A percentile compares a stretch with the other conserved stretches of the same genome.
phyloP scores from a whole-genome alignment of 2,797 vertebrate genomes.

The Phaenicophaeus curvirostris region DNA sequence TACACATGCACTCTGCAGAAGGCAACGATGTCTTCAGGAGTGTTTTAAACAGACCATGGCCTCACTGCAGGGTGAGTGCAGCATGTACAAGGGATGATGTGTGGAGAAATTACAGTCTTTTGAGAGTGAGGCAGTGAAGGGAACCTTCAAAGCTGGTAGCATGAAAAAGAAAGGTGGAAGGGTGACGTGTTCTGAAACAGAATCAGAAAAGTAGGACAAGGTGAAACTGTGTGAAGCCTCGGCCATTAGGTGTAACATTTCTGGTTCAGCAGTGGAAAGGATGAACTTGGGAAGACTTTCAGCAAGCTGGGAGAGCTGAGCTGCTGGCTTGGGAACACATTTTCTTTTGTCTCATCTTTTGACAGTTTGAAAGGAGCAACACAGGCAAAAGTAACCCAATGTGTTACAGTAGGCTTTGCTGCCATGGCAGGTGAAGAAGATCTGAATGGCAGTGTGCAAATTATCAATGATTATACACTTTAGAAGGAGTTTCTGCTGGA shows the following conservation, averaged over 20 bases:
- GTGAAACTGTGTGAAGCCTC: background rate
- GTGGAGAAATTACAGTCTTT: background rate
- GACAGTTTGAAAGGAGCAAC: background rate
- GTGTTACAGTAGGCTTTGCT: background rate
- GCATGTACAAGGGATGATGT: background rate
- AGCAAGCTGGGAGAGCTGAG: background rate
- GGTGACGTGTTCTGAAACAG: background rate
- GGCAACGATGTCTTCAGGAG: background rate
- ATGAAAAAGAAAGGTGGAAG: background rate
- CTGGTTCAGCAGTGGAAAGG: background rate
- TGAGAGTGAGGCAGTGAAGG: background rate
- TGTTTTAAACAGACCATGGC: background rate
- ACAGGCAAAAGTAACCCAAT: background rate
- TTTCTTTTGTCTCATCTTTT: background rate
- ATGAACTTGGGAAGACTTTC: background rate
- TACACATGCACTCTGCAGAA: background rate
- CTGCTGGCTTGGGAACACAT: background rate
- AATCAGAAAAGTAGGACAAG: background rate
- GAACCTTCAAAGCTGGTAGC: background rate
- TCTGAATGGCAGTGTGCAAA: background rate
- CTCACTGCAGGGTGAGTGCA: fast-evolving
- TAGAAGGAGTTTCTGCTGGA: background rate
- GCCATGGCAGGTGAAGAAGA: background rate
- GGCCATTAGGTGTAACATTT: fast-evolving
- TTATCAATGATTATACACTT: fast-evolving